Evolutionary conservation across 2,888 invertebrate species (phyloP).

Genomic region (Beris morrisii): DNA sequence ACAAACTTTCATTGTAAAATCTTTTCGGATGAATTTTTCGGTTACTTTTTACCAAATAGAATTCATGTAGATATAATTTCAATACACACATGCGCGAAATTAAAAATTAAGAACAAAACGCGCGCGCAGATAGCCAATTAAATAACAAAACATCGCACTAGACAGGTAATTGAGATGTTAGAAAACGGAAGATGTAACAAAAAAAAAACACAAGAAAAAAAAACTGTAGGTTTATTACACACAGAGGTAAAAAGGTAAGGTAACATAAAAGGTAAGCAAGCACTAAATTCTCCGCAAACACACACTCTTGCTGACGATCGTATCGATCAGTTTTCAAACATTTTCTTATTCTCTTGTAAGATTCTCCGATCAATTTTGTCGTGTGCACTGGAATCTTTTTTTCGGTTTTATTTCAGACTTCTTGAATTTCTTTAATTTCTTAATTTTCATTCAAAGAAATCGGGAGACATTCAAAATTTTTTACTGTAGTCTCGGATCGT

Average conservation of each 20-base stretch:
- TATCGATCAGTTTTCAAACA: conserved; percentile 9
- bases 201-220: neutral
- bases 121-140: conserved; percentile 28
- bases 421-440: conserved; percentile 23
- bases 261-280: neutral
- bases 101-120: conserved; percentile 1
- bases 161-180: conserved; percentile 32
- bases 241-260: conserved; percentile 13
- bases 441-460: conserved; percentile 24
- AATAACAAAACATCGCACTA: conserved; percentile 30
- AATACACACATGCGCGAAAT: too few relatives aligned
- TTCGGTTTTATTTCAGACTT: neutral
- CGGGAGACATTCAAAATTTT: too few relatives aligned
- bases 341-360: conserved; percentile 26
- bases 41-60: too few relatives aligned
- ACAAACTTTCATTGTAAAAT: too few relatives aligned
- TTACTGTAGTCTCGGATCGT: too few relatives aligned
- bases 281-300: conserved; percentile 9
- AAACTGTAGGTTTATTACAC: too few relatives aligned
- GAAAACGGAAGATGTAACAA: conserved; percentile 19
- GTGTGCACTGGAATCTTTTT: conserved; percentile 1
- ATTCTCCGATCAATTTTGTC: neutral
- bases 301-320: conserved; percentile 10
- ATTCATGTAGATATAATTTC: too few relatives aligned
- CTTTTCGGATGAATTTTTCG: too few relatives aligned